Evolutionary conservation across 2,797 vertebrate species (phyloP).

Genomic region (Manis pentadactyla): DNA sequence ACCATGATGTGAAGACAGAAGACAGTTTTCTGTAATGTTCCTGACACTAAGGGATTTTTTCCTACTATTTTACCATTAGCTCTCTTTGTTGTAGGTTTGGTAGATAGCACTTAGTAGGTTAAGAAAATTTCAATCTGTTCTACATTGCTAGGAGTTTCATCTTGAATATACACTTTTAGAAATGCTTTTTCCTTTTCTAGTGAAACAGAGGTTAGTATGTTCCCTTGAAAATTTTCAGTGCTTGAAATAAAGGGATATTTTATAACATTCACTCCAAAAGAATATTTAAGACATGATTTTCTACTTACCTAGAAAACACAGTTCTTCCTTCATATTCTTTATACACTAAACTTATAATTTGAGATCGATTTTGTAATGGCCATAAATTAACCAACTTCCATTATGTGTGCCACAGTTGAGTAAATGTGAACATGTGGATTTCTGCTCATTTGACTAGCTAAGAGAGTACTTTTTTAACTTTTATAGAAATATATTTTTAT

Average conservation of each 20-base stretch:
- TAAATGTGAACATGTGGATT: background rate
- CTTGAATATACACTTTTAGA: background rate
- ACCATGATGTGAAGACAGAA: no score
- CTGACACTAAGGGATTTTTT: background rate
- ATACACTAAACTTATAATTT: background rate
- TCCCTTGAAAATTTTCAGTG: background rate
- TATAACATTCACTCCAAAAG: background rate
- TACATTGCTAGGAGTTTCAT: background rate
- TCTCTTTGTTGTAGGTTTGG: background rate
- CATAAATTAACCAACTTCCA: background rate
- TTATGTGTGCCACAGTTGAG: background rate
- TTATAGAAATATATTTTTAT: background rate
- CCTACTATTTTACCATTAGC: background rate
- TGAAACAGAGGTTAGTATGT: background rate
- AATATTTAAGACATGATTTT: background rate
- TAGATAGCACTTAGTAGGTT: background rate
- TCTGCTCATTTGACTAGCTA: background rate
- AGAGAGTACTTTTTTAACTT: no score
- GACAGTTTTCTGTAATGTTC: background rate
- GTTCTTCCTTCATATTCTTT: background rate
- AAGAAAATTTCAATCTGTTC: background rate
- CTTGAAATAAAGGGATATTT: background rate
- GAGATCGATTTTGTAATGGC: background rate
- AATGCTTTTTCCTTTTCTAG: background rate
- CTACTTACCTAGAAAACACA: background rate